phyloP scores from a whole-genome alignment of 2,797 vertebrate genomes.

The Pterois miles region DNA sequence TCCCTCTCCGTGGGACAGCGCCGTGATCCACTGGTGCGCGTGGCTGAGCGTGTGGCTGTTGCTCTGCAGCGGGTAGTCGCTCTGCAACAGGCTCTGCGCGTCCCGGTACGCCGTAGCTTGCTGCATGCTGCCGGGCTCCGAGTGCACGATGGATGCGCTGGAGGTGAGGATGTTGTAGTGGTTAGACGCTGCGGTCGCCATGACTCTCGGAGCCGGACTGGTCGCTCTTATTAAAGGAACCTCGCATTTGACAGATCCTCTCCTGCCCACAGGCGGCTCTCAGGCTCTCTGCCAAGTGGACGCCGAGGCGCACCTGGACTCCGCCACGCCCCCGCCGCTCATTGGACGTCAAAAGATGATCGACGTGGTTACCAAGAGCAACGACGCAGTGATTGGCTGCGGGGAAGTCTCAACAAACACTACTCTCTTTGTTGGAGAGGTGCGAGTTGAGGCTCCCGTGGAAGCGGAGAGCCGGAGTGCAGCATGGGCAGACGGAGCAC shows the following conservation, averaged over 20 bases:
- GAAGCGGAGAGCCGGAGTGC: constrained; percentile 80
- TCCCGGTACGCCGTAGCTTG: constrained; percentile 93
- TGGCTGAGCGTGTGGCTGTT: constrained; percentile 97
- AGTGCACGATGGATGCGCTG: constrained; percentile 95
- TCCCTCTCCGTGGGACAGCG: constrained; percentile 94
- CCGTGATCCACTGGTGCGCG: constrained; percentile 98
- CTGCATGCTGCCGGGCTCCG: constrained; percentile 95
- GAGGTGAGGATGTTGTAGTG: constrained; percentile 97
- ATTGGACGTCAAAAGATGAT: constrained; percentile 89
- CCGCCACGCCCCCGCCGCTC: constrained; percentile 83
- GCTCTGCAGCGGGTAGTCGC: constrained; percentile 95
- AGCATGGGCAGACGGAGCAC: constrained; percentile 78
- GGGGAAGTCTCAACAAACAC: constrained; percentile 77
- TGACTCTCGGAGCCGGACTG: constrained; percentile 97
- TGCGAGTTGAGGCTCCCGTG: constrained; percentile 77
- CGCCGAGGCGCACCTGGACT: constrained; percentile 88
- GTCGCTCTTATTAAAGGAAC: constrained; percentile 91
- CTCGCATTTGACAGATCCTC: constrained; percentile 97
- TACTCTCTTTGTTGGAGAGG: constrained; percentile 78
- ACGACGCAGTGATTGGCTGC: constrained; percentile 86
- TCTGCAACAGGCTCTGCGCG: constrained; percentile 95
- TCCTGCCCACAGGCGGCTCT: constrained; percentile 89
- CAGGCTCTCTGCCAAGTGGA: constrained; percentile 88
- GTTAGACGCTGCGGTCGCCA: constrained; percentile 99
- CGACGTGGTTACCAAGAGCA: constrained; percentile 89